phyloP scores from a whole-genome alignment of 1,140 invertebrate genomes.

The Caerostris darwini region DNA sequence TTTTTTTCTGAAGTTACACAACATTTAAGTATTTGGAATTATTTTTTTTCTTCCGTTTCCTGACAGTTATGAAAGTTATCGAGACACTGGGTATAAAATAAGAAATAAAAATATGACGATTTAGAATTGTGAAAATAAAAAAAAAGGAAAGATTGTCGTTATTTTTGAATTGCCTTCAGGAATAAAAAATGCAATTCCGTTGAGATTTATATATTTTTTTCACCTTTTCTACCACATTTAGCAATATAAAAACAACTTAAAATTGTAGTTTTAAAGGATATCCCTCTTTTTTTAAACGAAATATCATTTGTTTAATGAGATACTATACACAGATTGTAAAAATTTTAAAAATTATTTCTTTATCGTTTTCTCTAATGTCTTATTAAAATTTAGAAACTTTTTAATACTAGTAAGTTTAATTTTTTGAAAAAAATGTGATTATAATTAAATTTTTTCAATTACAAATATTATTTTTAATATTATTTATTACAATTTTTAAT shows the following conservation, averaged over 20 bases:
- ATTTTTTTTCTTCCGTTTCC: neutral
- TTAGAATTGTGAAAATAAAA: neutral
- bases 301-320: neutral
- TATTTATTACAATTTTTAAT: too few relatives aligned
- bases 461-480: too few relatives aligned
- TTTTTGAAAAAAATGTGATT: too few relatives aligned
- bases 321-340: neutral
- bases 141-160: neutral
- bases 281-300: neutral
- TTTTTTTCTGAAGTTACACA: neutral
- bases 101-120: constrained; percentile 6
- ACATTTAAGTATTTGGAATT: neutral
- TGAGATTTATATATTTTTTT: neutral
- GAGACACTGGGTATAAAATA: neutral
- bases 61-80: constrained; percentile 42
- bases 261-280: neutral
- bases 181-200: neutral
- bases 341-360: neutral
- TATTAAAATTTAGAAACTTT: neutral
- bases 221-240: neutral
- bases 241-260: neutral
- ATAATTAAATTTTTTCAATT: too few relatives aligned
- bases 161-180: neutral
- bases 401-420: neutral
- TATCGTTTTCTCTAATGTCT: neutral